Conservation (phyloP, 2,888 invertebrate genomes). For the Mactromeris polynyma region DNA sequence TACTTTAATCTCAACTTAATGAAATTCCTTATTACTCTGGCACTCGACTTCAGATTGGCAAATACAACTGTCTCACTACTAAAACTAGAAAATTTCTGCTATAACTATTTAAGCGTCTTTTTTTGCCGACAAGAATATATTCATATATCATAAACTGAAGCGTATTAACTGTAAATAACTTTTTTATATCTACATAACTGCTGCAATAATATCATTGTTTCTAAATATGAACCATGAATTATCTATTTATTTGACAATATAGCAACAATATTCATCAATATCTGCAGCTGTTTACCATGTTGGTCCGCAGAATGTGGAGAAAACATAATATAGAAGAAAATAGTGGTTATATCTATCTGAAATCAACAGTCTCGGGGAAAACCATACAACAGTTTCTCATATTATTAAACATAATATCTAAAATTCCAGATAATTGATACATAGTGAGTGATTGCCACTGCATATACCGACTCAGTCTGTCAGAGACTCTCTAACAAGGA, state of each 20-base stretch:
- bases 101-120: too few species aligned
- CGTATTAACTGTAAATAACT: neutral
- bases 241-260: slow-evolving; percentile 8
- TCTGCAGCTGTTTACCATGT: neutral
- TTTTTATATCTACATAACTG: neutral
- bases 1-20: neutral
- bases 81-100: too few species aligned
- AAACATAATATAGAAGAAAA: neutral
- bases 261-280: neutral
- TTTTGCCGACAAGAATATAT: too few species aligned
- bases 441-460: neutral
- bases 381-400: neutral
- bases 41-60: too few species aligned
- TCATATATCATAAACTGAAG: neutral
- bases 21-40: neutral
- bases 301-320: neutral
- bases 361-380: neutral
- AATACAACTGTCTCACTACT: too few species aligned
- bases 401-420: slow-evolving; percentile 1
- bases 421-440: neutral
- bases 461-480: neutral
- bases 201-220: slow-evolving; percentile 20
- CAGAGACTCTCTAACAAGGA: slow-evolving; percentile 12
- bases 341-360: neutral
- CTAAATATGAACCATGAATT: slow-evolving; percentile 3